A percentile compares a stretch with the other conserved stretches of the same genome.
Conservation (phyloP, 2,888 invertebrate genomes). For the Empis livida region DNA sequence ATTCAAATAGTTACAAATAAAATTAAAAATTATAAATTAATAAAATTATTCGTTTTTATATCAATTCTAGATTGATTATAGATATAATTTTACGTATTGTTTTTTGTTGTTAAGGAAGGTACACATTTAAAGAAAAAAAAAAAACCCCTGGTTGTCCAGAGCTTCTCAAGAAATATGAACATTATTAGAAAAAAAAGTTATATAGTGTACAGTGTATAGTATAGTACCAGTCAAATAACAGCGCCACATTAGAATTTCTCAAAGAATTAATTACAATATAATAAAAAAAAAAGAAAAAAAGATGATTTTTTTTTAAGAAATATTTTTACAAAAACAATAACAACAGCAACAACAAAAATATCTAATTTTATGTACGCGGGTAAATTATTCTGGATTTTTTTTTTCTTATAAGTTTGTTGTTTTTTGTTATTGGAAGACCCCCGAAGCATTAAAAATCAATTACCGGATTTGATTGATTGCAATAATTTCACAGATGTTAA, state of each 20-base stretch:
- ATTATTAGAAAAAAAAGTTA: too few species aligned
- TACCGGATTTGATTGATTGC: constrained; percentile 18
- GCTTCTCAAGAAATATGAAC: too few species aligned
- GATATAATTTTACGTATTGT: too few species aligned
- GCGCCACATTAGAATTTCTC: neutral
- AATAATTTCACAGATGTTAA: constrained; percentile 13
- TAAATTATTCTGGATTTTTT: neutral
- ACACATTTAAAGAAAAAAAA: too few species aligned
- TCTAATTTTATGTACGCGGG: neutral
- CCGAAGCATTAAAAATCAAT: constrained; percentile 16
- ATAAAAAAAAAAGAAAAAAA: neutral
- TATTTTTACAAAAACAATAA: neutral
- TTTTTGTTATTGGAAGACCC: constrained; percentile 1
- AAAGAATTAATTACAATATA: neutral
- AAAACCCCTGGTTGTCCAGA: too few species aligned
- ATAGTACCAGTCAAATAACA: neutral
- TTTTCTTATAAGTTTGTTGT: neutral
- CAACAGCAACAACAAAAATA: neutral
- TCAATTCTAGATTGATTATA: too few species aligned
- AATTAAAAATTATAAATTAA: too few species aligned
- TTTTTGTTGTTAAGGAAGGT: too few species aligned
- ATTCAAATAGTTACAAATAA: too few species aligned
- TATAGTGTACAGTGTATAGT: too few species aligned
- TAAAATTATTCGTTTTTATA: too few species aligned
- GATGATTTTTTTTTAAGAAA: too few species aligned